These are phyloP conservation scores for Rhyacophila evoluta DNA, from an alignment of 2,888 invertebrate genomes.

Conservation along the genomic window DNA sequence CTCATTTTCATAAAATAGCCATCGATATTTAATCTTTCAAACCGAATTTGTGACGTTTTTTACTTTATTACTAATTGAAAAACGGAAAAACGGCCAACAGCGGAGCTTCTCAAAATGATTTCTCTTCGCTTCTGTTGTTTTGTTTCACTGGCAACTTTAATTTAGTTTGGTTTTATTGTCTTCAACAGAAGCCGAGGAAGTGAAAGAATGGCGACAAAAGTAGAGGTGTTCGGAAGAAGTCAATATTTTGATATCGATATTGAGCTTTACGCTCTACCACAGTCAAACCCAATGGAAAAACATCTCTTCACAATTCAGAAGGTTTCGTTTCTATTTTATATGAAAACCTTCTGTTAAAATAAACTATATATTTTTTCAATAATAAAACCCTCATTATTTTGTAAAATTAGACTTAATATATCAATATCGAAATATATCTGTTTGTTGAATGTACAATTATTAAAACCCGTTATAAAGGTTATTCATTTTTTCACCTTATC, in stretches of 20 bases:
- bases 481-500: too few relatives aligned
- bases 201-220: not conserved
- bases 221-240: not conserved
- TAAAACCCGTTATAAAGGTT: too few relatives aligned
- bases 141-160: constrained; percentile 49
- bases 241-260: not conserved
- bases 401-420: too few relatives aligned
- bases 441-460: too few relatives aligned
- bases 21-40: constrained; percentile 23
- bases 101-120: not conserved
- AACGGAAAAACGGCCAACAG: constrained; percentile 31
- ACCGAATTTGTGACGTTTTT: not conserved
- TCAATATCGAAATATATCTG: too few relatives aligned
- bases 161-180: constrained; percentile 51
- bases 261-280: too few relatives aligned
- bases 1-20: not conserved
- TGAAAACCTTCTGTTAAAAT: too few relatives aligned
- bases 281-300: too few relatives aligned
- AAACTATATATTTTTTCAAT: too few relatives aligned
- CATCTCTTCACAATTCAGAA: too few relatives aligned
- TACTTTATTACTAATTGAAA: constrained; percentile 46
- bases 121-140: constrained; percentile 44
- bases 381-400: too few relatives aligned
- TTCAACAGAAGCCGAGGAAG: constrained; percentile 28
- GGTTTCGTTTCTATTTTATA: too few relatives aligned